Evolutionary conservation across 2,797 vertebrate species (phyloP).

Genomic region (Esox lucius): DNA sequence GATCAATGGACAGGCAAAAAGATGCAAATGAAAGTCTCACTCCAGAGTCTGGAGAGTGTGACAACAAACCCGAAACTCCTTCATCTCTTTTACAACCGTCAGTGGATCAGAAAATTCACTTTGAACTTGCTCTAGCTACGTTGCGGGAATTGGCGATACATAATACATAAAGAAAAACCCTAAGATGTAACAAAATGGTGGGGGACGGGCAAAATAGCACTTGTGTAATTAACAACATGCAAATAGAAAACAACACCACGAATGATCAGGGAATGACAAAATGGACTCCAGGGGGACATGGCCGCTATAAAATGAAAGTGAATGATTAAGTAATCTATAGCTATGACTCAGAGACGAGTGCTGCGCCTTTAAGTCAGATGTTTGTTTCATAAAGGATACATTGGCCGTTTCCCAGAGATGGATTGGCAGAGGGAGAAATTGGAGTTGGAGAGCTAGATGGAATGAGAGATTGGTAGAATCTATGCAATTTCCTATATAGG

Average conservation of each 20-base stretch:
- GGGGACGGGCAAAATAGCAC: background rate
- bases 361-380: background rate
- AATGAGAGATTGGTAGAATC: no score
- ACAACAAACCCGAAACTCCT: constrained; percentile 3
- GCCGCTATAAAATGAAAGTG: background rate
- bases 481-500: no score
- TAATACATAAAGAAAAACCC: background rate
- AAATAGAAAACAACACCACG: background rate
- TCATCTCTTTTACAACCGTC: background rate
- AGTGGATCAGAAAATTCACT: background rate
- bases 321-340: constrained; percentile 1
- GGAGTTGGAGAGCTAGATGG: background rate
- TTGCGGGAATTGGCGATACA: background rate
- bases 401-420: background rate
- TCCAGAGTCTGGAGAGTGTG: constrained; percentile 3
- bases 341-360: background rate
- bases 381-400: background rate
- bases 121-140: background rate
- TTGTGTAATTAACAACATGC: background rate
- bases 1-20: constrained; percentile 1
- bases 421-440: background rate
- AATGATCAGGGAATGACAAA: background rate
- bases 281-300: background rate
- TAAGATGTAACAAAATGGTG: background rate
- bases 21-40: background rate